Evolutionary conservation across 1,140 invertebrate species (phyloP), one percentile per base, ranked within the genome.

Genomic region (Caerostris extrusa): DNA sequence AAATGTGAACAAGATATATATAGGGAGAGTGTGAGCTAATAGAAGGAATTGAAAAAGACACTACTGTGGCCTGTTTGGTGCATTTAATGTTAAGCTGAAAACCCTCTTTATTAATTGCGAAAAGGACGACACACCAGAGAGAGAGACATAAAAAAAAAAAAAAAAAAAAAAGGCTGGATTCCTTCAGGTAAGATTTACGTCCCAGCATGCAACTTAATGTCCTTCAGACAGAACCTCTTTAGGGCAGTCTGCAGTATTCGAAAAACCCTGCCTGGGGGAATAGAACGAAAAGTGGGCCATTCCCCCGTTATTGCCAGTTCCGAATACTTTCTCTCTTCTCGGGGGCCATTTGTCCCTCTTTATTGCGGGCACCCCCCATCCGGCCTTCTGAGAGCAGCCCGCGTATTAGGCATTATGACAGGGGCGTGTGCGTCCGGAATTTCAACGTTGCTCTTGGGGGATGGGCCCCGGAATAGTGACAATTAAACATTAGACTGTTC

Each of bases 351-450:
- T 67, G 61, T 67, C 61, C 61, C 14, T 4, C 61, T n/a, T 67
- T 67, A 67, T 67, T 67, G 61, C 61, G 61, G 12, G 17, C 17
- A 5, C n/a, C 61, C 61, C 5, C 14, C 14, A 67, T 67, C 61
- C 10, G 12, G 61, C n/a, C 12, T 17, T 67, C n/a, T 17, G 61
- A 34, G 34, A 34, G 61, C 61, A 67, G 61, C n/a, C 61, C 61
- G 61, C 34, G 61, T n/a, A 67, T 67, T 67, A 67, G n/a, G 61
- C 61, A 67, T 67, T 67, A 67, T 67, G 61, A 67, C 61, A 67
- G n/a, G 14, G 61, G 34, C 61, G 61, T 67, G 14, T 17, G 17
- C 12, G 61, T 34, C 34, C 61, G 61, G 61, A 67, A 17, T 14
- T n/a, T 12, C 14, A 6, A 12, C 61, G n/a, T 67, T 67, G 14